These are phyloP conservation scores for Prenolepis imparis DNA, from an alignment of 2,888 invertebrate genomes.

Conservation along the genomic window DNA sequence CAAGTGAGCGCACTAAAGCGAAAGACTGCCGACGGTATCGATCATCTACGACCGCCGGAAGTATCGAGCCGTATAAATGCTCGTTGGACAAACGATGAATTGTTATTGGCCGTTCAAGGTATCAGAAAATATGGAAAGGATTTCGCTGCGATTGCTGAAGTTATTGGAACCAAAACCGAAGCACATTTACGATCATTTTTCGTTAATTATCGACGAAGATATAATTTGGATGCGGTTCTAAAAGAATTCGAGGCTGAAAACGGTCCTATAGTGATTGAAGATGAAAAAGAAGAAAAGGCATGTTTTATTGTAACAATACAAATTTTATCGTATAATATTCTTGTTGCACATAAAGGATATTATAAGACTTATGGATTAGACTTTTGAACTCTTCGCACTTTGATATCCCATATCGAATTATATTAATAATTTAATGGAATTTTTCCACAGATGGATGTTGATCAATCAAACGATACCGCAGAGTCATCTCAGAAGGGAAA, in stretches of 20 bases:
- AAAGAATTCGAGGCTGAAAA: conserved; percentile 95
- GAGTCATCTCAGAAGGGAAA: conserved; percentile 84
- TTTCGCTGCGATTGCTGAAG: conserved; percentile 97
- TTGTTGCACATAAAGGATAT: neutral
- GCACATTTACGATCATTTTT: conserved; percentile 97
- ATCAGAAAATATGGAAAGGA: conserved; percentile 94
- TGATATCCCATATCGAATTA: neutral
- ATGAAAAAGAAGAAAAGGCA: conserved; percentile 86
- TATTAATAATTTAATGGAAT: conserved; percentile 19
- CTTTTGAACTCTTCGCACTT: conserved; percentile 4
- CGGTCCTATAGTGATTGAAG: conserved; percentile 87
- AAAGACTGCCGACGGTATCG: conserved; percentile 90
- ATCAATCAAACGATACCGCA: conserved; percentile 81
- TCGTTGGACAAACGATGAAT: conserved; percentile 97
- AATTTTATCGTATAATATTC: neutral
- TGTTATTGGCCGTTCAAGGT: conserved; percentile 96
- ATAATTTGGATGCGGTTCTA: conserved; percentile 94
- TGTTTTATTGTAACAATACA: neutral
- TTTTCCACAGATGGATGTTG: conserved; percentile 83
- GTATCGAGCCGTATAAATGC: conserved; percentile 92
- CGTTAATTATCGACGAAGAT: conserved; percentile 95
- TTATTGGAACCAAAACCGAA: conserved; percentile 97
- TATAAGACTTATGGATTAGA: neutral
- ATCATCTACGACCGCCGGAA: conserved; percentile 89
- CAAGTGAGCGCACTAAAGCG: conserved; percentile 94